Base-by-base conservation (phyloP, 2,797 vertebrate species). In the Gymnothorax reevesii region DNA sequence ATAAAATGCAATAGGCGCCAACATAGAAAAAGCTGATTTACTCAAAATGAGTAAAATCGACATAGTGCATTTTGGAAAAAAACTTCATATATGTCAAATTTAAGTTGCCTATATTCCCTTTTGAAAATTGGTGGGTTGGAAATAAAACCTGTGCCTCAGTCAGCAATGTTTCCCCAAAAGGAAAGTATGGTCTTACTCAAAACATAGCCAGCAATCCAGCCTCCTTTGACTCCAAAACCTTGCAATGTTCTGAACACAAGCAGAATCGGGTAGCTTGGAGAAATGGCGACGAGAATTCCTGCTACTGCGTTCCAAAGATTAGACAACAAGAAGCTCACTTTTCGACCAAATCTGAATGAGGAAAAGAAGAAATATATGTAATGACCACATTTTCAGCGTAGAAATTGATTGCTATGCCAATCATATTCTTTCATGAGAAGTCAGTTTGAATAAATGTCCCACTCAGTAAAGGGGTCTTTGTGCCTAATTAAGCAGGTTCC, bases 171-270 rank as follows among this genome's bases (percentile, higher is more conserved):
- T 75, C 25, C 33, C 17, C 33, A n/a, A 54, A 54, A 22, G 22
- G 1, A 22, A 54, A 79, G 17, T 9, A 79, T 62, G 10, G 17
- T 88, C 97, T 97, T 95, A 99, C 98, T 96, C 15, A 99, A 95
- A 86, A 99, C 98, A 0, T 98, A 99, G 92, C 95, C 96, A 0
- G 95, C 96, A 93, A 99, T 95, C 98, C 98, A 99, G 0, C 98
- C 98, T 84, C 97, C 98, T 87, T 99, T 99, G 89, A 97, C 96
- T 79, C 98, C 98, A 4, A 99, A 92, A 3, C 98, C 98, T 89
- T 97, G 97, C 0, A 99, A 92, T 69, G 96, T 95, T 86, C 98
- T 96, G 94, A 99, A 98, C 85, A 98, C 92, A 91, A 98, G 93
- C 86, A 99, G 91, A n/a, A 97, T 87, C 1, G 92, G 87, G 89